These are phyloP conservation scores for Brevimyrus niger DNA, from an alignment of 2,113 vertebrate genomes.

Conservation along the genomic window DNA sequence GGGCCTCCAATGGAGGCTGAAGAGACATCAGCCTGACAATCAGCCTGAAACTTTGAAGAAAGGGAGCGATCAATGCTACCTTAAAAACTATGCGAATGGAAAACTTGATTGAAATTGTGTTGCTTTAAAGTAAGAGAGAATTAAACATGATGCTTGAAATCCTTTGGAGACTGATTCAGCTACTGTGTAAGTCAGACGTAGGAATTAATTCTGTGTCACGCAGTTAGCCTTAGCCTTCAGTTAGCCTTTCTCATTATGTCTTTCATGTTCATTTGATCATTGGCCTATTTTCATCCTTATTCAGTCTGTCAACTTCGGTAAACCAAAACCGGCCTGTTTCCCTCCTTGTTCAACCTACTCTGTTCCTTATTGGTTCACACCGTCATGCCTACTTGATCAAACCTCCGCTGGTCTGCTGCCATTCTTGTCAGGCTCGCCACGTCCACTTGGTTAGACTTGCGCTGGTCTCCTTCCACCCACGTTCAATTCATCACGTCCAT, in stretches of 20 bases:
- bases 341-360: background rate
- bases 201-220: background rate
- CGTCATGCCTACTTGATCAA: background rate
- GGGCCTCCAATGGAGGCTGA: background rate
- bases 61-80: background rate
- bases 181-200: background rate
- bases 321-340: background rate
- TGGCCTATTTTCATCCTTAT: background rate
- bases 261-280: background rate
- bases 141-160: background rate
- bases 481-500: background rate
- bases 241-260: background rate
- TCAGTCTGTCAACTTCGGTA: background rate
- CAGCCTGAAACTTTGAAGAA: background rate
- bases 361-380: background rate
- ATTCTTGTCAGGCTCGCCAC: background rate
- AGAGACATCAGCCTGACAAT: background rate
- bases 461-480: background rate
- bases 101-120: background rate
- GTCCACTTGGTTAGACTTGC: background rate
- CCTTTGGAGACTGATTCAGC: background rate
- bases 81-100: background rate
- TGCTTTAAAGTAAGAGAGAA: background rate
- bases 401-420: background rate
- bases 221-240: background rate